Conservation (phyloP, 2,888 invertebrate genomes). For the Lasioglossum lativentre region DNA sequence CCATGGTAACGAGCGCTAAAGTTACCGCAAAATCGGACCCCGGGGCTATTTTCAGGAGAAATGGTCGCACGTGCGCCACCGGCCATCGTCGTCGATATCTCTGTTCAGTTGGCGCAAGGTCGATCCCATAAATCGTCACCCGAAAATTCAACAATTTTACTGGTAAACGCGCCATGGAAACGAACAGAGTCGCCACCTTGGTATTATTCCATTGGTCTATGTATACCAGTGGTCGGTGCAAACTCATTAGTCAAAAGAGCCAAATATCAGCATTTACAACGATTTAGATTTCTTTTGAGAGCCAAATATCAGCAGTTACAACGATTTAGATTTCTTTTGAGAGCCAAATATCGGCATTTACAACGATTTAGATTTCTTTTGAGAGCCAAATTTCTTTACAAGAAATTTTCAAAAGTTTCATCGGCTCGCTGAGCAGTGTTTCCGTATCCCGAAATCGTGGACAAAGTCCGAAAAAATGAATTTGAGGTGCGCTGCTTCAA, state of each 20-base stretch:
- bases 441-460: not conserved
- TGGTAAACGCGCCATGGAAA: constrained; percentile 27
- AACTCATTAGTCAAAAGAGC: too few relatives aligned
- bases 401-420: too few relatives aligned
- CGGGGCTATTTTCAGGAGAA: not conserved
- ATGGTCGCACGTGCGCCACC: not conserved
- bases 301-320: too few relatives aligned
- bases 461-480: too few relatives aligned
- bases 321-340: too few relatives aligned
- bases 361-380: too few relatives aligned
- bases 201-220: not conserved
- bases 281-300: too few relatives aligned
- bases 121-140: constrained; percentile 53
- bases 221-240: too few relatives aligned
- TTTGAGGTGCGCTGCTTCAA: not conserved
- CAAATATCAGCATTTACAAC: too few relatives aligned
- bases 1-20: not conserved
- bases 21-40: not conserved
- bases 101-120: constrained; percentile 60
- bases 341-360: too few relatives aligned
- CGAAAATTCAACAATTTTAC: constrained; percentile 16
- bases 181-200: not conserved
- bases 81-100: constrained; percentile 40
- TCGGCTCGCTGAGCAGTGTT: not conserved
- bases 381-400: too few relatives aligned